Base-by-base conservation (phyloP, 1,140 invertebrate species). In the Drosophila lini region DNA sequence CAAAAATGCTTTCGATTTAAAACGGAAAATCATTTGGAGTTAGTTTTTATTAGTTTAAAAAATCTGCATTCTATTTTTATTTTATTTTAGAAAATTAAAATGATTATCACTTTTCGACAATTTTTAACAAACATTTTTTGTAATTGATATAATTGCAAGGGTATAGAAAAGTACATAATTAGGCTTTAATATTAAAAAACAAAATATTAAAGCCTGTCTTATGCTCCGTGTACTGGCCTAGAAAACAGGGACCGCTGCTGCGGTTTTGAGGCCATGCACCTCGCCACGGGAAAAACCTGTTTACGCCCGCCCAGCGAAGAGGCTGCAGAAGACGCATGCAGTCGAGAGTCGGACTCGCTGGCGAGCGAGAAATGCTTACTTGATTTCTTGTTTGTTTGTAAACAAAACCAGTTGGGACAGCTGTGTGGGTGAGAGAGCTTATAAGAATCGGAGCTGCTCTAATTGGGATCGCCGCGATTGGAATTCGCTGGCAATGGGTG, bases 361-460 rank as follows among this genome's bases (percentile, higher is more conserved):
- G 45, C 67, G 36, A 53, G 69, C n/a, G 28, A 53, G 32, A 78
- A 86, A 62, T 55, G 68, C 65, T 88, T 60, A 61, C 76, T 86
- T 73, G 78, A 75, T 70, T 74, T 68, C 58, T 61, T 38, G 56
- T 63, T 77, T 88, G 83, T 82, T 88, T 80, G 84, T 88, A 89
- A 88, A 88, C 83, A 88, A 89, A 85, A 83, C 84, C 77, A 89
- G 84, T 88, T 89, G 69, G 22, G 56, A 34, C 38, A n/a, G 22
- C 64, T 52, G 50, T 59, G 77, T 56, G 81, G 58, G 73, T 69
- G 69, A 58, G 59, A 40, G 22, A 32, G 31, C 59, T 16, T 28
- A 57, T 28, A 32, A 22, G 58, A 36, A 38, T 25, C 8, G 13
- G 32, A 36, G 32, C 32, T 32, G 44, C 13, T 64, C 59, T 42